phyloP scores from a whole-genome alignment of 2,888 invertebrate species.

The Theristus sp. region DNA sequence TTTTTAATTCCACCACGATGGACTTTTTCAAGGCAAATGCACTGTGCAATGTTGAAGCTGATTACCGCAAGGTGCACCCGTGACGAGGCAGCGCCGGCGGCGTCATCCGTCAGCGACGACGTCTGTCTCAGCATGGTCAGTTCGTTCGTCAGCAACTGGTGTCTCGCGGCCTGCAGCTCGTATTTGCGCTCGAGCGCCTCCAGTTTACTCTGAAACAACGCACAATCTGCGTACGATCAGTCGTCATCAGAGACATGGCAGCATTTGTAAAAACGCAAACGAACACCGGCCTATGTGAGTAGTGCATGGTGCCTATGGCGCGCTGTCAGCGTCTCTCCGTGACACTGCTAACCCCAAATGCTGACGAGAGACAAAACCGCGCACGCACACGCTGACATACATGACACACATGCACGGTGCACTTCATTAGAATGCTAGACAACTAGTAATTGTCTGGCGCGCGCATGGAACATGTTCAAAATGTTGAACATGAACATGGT shows the following conservation, averaged over 20 bases:
- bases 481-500: no score
- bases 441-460: no score
- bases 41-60: no score
- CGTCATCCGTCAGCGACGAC: background rate
- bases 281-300: background rate
- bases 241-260: background rate
- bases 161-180: conserved; percentile 5
- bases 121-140: conserved; percentile 1
- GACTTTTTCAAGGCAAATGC: no score
- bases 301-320: background rate
- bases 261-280: background rate
- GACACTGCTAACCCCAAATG: no score
- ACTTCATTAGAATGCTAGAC: no score
- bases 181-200: conserved; percentile 8
- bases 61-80: background rate
- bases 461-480: no score
- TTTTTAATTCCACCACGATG: no score
- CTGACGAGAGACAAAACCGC: no score
- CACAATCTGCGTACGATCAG: background rate
- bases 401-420: no score
- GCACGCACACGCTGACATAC: no score
- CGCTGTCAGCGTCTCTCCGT: background rate
- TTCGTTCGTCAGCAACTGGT: conserved; percentile 5
- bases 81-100: background rate
- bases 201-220: conserved; percentile 2